Conservation (phyloP, 2,888 invertebrate species). For the Calliopum simillimum region DNA sequence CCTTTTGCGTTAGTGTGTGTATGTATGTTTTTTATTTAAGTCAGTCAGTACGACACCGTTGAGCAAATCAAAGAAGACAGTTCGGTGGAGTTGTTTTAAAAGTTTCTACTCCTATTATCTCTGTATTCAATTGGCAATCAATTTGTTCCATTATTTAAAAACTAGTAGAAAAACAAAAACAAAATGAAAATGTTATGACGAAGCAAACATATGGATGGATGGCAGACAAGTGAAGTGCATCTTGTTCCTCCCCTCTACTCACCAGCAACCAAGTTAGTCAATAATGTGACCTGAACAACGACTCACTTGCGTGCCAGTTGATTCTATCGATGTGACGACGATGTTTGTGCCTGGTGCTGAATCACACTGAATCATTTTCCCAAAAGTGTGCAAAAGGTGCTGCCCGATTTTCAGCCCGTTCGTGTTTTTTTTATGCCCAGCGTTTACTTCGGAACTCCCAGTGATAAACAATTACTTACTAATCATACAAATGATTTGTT, state of each 20-base stretch:
- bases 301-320: neutral
- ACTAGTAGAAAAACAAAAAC: neutral
- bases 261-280: slow-evolving; percentile 12
- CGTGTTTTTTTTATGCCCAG: no score
- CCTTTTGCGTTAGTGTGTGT: neutral
- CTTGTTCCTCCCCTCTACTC: neutral
- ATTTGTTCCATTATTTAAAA: slow-evolving; percentile 17
- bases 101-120: no score
- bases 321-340: neutral
- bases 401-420: no score
- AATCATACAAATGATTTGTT: no score
- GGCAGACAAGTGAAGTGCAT: neutral
- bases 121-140: neutral
- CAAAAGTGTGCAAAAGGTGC: neutral
- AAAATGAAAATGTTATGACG: neutral
- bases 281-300: neutral
- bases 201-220: slow-evolving; percentile 17
- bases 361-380: slow-evolving; percentile 23
- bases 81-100: no score
- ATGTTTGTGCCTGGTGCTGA: slow-evolving; percentile 7
- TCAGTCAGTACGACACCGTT: neutral
- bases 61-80: no score
- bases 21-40: slow-evolving; percentile 1
- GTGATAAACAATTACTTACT: slow-evolving; percentile 5
- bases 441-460: neutral